phyloP scores from a whole-genome alignment of 2,113 vertebrate species.

The Platanista minor region DNA sequence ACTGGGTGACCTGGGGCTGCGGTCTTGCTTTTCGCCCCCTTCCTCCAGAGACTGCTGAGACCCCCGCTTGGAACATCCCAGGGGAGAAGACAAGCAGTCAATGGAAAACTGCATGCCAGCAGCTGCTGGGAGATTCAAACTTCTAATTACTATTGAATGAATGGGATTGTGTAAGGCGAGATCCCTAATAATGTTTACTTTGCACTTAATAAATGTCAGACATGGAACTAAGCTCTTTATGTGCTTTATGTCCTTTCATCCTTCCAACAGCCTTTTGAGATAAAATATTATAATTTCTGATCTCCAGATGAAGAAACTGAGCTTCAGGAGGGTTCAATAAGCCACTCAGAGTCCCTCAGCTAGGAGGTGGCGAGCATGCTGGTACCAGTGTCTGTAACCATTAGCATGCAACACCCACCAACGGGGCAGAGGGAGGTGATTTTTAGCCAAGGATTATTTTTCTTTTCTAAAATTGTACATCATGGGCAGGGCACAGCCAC shows the following conservation, averaged over 20 bases:
- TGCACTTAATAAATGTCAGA: not conserved
- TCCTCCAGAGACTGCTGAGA: rapidly evolving
- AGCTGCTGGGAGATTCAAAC: rapidly evolving
- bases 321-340: no score
- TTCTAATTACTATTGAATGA: rapidly evolving
- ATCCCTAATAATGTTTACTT: not conserved
- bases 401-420: rapidly evolving
- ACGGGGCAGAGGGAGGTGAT: rapidly evolving
- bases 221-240: rapidly evolving
- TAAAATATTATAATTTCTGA: not conserved
- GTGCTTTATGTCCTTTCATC: rapidly evolving
- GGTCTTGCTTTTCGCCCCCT: no score
- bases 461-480: not conserved
- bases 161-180: rapidly evolving
- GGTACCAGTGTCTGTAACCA: rapidly evolving
- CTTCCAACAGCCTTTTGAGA: rapidly evolving
- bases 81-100: rapidly evolving
- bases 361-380: rapidly evolving
- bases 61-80: rapidly evolving
- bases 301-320: not conserved
- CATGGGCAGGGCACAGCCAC: not conserved
- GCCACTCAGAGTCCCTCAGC: rapidly evolving
- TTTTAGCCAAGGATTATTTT: not conserved
- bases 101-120: rapidly evolving
- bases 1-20: rapidly evolving